A percentile compares a stretch with the other conserved stretches of the same genome.
phyloP scores from a whole-genome alignment of 2,113 vertebrate species.

The Ctenomys sociabilis region DNA sequence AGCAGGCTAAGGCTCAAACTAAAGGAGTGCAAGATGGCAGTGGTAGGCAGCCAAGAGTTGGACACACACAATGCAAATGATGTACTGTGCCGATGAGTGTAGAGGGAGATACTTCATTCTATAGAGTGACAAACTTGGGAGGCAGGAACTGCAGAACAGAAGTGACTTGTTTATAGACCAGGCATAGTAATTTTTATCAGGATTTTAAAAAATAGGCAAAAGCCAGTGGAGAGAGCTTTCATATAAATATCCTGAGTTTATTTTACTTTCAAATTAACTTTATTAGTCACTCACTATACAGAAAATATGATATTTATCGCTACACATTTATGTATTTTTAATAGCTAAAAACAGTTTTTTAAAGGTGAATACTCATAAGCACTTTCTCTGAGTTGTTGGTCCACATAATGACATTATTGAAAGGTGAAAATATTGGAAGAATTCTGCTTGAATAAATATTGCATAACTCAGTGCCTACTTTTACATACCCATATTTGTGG shows the following conservation, averaged over 20 bases:
- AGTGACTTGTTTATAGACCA: neutral
- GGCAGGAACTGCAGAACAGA: neutral
- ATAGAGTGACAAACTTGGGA: neutral
- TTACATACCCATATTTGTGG: slow-evolving; percentile 82
- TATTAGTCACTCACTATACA: neutral
- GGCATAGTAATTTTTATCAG: neutral
- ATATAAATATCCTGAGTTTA: neutral
- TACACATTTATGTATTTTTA: slow-evolving; percentile 39
- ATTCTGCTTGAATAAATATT: slow-evolving; percentile 80
- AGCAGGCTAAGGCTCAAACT: neutral
- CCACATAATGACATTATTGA: slow-evolving; percentile 69
- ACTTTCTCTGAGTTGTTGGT: slow-evolving; percentile 49
- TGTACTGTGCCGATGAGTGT: neutral
- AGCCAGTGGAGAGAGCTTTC: neutral
- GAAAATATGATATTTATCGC: slow-evolving; percentile 51
- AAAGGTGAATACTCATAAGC: slow-evolving; percentile 27
- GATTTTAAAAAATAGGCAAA: slow-evolving; percentile 33
- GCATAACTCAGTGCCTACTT: slow-evolving; percentile 79
- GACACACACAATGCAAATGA: neutral
- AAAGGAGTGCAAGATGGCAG: neutral
- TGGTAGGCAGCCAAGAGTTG: neutral
- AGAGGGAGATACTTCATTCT: neutral
- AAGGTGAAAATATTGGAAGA: slow-evolving; percentile 79
- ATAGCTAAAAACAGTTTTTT: slow-evolving; percentile 4
- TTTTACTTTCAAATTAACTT: slow-evolving; percentile 62